These are phyloP conservation scores for Horisme vitalbata DNA, from an alignment of 2,888 invertebrate species.

Conservation along the genomic window DNA sequence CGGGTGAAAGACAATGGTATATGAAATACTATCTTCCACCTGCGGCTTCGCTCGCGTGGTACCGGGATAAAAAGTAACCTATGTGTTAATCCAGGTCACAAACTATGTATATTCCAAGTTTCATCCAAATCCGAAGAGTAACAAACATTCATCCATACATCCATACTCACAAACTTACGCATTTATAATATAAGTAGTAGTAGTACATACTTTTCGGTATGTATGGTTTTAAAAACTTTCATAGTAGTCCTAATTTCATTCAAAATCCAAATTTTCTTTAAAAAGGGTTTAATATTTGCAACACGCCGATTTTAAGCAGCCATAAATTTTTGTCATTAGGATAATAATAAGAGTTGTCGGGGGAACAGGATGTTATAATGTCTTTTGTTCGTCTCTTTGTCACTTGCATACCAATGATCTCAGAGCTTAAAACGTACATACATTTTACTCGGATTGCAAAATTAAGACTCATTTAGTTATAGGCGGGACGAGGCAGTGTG, in stretches of 20 bases:
- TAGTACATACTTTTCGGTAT: too few relatives aligned
- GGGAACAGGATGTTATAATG: conserved; percentile 80
- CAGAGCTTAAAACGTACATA: conserved; percentile 46
- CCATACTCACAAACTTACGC: too few relatives aligned
- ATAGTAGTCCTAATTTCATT: conserved; percentile 30
- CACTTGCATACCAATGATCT: conserved; percentile 76
- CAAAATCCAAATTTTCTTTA: conserved; percentile 50
- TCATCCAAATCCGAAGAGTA: too few relatives aligned
- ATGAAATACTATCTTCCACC: too few relatives aligned
- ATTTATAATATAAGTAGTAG: too few relatives aligned
- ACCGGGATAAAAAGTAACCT: too few relatives aligned
- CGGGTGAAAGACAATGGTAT: too few relatives aligned
- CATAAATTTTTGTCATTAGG: conserved; percentile 81
- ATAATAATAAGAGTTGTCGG: conserved; percentile 77
- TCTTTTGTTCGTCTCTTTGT: conserved; percentile 75
- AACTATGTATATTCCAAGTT: too few relatives aligned
- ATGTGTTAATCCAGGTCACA: too few relatives aligned
- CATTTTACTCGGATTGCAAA: conserved; percentile 54
- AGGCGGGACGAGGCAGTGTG: neutral
- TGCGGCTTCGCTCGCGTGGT: too few relatives aligned
- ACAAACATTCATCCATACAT: too few relatives aligned
- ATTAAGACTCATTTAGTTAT: conserved; percentile 36
- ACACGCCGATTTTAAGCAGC: conserved; percentile 76
- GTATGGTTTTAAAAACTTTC: conserved; percentile 9
- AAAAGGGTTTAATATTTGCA: conserved; percentile 72